phyloP scores from a whole-genome alignment of 2,113 vertebrate species.

The Oncorhynchus tshawytscha region DNA sequence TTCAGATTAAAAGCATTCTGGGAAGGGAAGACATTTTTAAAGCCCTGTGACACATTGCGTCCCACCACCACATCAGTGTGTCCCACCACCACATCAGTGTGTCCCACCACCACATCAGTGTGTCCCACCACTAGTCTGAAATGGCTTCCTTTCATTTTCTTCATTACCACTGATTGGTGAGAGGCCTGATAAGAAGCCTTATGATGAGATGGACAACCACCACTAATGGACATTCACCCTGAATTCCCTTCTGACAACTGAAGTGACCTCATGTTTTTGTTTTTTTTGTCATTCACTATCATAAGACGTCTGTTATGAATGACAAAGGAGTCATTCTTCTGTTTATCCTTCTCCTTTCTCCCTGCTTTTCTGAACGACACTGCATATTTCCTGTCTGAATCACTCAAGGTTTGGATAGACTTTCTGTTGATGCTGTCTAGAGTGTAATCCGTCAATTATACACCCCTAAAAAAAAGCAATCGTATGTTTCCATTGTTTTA shows the following conservation, averaged over 20 bases:
- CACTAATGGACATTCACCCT: not conserved
- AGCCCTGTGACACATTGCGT: too few species aligned
- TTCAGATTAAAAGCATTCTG: slow-evolving; percentile 65
- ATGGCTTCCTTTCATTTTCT: not conserved
- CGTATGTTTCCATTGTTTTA: slow-evolving; percentile 24
- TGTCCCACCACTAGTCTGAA: not conserved
- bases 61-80: too few species aligned
- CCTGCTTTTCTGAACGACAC: slow-evolving; percentile 11
- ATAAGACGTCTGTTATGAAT: slow-evolving; percentile 29
- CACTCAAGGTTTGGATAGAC: slow-evolving; percentile 6
- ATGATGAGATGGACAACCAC: not conserved
- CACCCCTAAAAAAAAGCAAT: not conserved
- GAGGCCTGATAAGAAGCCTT: too few species aligned
- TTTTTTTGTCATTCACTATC: slow-evolving; percentile 28
- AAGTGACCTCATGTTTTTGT: slow-evolving; percentile 27
- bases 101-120: too few species aligned
- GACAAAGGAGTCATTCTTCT: slow-evolving; percentile 27
- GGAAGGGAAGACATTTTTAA: slow-evolving; percentile 44
- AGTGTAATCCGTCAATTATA: slow-evolving; percentile 1
- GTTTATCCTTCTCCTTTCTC: slow-evolving; percentile 23
- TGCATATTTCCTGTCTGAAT: slow-evolving; percentile 28
- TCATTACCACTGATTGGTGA: too few species aligned
- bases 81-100: too few species aligned
- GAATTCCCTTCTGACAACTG: not conserved
- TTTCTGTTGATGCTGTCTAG: slow-evolving; percentile 11